These are phyloP conservation scores for Imbricaverruca yamaguchii DNA, from an alignment of 2,888 invertebrate species.

Conservation along the genomic window DNA sequence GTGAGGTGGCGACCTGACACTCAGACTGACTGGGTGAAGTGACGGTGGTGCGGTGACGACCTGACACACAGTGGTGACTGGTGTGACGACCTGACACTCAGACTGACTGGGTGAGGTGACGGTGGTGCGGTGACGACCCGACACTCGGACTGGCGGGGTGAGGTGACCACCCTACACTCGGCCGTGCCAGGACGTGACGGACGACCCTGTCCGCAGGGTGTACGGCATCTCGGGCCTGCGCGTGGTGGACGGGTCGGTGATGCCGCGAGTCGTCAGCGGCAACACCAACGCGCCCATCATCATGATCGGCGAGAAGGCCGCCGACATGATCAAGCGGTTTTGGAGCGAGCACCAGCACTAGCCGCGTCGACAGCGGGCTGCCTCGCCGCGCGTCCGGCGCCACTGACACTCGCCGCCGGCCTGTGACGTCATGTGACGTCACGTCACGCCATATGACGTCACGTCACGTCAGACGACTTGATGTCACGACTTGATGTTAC, in stretches of 20 bases:
- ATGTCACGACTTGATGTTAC: too few relatives aligned
- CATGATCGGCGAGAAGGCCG: slow-evolving; percentile 84
- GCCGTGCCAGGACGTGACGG: too few relatives aligned
- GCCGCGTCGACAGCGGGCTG: neutral
- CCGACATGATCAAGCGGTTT: slow-evolving; percentile 66
- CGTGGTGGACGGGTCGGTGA: slow-evolving; percentile 41
- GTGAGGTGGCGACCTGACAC: too few relatives aligned
- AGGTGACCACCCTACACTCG: too few relatives aligned
- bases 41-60: too few relatives aligned
- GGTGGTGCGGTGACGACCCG: too few relatives aligned
- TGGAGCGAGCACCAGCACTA: slow-evolving; percentile 23
- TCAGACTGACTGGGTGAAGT: too few relatives aligned
- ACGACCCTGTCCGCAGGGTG: slow-evolving; percentile 30
- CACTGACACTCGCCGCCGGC: too few relatives aligned
- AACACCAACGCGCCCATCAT: slow-evolving; percentile 47
- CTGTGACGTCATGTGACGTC: neutral
- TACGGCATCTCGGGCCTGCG: slow-evolving; percentile 38
- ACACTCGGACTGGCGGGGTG: too few relatives aligned
- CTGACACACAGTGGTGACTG: too few relatives aligned
- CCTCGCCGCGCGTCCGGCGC: too few relatives aligned
- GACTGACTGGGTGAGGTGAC: neutral
- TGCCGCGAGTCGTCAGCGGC: slow-evolving; percentile 39
- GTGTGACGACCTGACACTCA: neutral
- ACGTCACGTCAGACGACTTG: neutral
- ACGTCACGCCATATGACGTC: neutral